Evolutionary conservation across 2,888 invertebrate genomes (phyloP), one percentile per base, ranked within the genome.

Genomic region (Thecocarcelia acutangulata): DNA sequence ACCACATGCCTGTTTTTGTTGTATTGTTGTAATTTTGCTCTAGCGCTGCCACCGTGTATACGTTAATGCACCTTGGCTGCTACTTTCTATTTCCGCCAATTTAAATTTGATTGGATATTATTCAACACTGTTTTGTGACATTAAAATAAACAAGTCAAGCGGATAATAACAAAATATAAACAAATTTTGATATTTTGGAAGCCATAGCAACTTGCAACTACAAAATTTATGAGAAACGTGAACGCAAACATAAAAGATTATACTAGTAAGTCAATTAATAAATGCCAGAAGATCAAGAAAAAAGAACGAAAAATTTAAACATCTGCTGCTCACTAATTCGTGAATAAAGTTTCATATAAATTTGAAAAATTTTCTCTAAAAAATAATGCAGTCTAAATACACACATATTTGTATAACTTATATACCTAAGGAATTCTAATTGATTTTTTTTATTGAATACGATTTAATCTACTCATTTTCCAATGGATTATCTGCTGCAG

Each of bases 231-330:
- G 11, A 54, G 28, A 28, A 66, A 76, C 37, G 58, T 58, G 56
- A 48, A 68, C 24, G 40, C 48, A 73, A 73, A 11, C n/a, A 28
- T 24, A 9, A 15, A 61, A 28, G 21, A 40, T 59, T 40, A 15
- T 2, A 63, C 28, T 19, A 68, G 72, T 56, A 59, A 76, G 83
- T 74, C 77, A 52, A 64, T 79, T 74, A 80, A 56, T 48, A 42
- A 9, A 24, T 74, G 61, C 70, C 75, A 78, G 42, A 48, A 78
- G 42, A 48, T 17, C 12, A 58, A 48, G 2, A 21, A 17, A 13
- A 21, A 24, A 15, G 6, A 33, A 48, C 46, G 12, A 11, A 24
- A 24, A 24, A 24, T 3, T 24, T 24, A 24, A 24, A 24, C 2
- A 3, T 58, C 61, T 58, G 6, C 0, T 59, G n/a, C 21, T 56